Conservation (phyloP, 2,797 vertebrate genomes). For the Sphenodon punctatus region DNA sequence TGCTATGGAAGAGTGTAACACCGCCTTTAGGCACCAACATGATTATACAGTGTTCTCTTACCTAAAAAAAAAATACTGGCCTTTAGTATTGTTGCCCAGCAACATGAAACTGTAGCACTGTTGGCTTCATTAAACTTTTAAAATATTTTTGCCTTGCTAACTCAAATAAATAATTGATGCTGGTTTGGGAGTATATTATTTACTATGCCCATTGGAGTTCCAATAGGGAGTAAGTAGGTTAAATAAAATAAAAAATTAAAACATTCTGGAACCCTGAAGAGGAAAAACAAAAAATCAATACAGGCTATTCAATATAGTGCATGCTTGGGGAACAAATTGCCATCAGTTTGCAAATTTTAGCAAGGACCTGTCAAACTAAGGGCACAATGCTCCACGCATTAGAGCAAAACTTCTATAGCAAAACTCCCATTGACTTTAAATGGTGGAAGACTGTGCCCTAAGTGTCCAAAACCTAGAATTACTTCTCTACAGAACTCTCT, state of each 20-base stretch:
- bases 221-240: background rate
- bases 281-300: background rate
- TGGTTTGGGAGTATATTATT: constrained; percentile 39
- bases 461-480: constrained; percentile 3
- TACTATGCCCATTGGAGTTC: constrained; percentile 26
- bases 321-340: constrained; percentile 12
- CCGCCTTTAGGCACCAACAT: constrained; percentile 49
- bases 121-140: constrained; percentile 72
- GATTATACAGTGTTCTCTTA: constrained; percentile 23
- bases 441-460: too few species aligned
- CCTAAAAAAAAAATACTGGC: constrained; percentile 28
- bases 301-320: background rate
- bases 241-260: background rate
- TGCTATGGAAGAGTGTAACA: background rate
- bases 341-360: background rate
- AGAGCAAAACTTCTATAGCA: too few species aligned
- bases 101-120: constrained; percentile 60
- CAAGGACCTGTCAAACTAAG: background rate
- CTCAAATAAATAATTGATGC: constrained; percentile 69
- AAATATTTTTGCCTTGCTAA: constrained; percentile 67
- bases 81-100: constrained; percentile 62
- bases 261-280: background rate
- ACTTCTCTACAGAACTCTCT: background rate
- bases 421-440: too few species aligned
- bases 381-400: too few species aligned